Evolutionary conservation across 2,888 invertebrate species (phyloP), one percentile per base, ranked within the genome.

Genomic region (Daptonema setosum): DNA sequence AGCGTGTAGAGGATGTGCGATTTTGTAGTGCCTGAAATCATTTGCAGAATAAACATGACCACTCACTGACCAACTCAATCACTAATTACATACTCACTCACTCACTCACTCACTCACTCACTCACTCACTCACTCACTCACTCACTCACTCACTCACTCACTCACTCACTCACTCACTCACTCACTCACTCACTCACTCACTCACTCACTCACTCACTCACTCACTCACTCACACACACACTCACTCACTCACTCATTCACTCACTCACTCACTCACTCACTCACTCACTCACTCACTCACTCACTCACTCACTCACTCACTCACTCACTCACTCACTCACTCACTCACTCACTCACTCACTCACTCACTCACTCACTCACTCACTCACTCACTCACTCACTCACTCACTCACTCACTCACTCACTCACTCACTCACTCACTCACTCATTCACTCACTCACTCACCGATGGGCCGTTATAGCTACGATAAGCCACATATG

Each of bases 401-500:
- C 8, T 17, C 35, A 35, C 8, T 35, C 35, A 35, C n/a, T n/a
- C 35, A 35, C 8, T 35, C 35, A 35, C 8, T 35, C 35, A 17
- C 35, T 17, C 8, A 11, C 8, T 17, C 8, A 11, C 8, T 17
- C 8, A 8, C 8, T 11, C 8, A 35, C 35, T 35, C n/a, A 11
- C 35, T 11, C 8, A 35, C 17, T 17, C 35, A 35, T 8, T 17
- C 35, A 35, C 8, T 35, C 35, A 35, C n/a, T 35, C 8, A 35
- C 35, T 8, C 8, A 56, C 24, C 56, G 52, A 26, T 56, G 56
- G 3, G 24, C 50, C n/a, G 56, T 52, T 8, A 56, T n/a, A 20
- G 56, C 56, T 8, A 51, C 48, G n/a, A 55, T 3, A n/a, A 8
- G 17, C 48, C 50, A 55, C 50, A 55, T 24, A 14, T 43, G 55